Percentiles rank a stretch among this genome's conserved stretches.
phyloP scores from a whole-genome alignment of 2,888 invertebrate species.

The Hanleya hanleyi region DNA sequence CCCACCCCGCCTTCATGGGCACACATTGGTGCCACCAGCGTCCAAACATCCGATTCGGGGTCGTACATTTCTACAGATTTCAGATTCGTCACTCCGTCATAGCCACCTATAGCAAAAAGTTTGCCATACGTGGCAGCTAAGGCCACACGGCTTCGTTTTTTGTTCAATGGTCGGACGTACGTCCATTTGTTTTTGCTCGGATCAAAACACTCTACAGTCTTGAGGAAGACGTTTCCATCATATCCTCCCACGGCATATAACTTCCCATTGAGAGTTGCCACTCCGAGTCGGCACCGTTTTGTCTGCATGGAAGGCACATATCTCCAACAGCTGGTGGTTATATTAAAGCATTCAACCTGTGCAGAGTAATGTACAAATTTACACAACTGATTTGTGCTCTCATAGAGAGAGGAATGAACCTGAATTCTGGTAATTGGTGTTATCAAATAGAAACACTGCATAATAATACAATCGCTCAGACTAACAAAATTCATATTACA shows the following conservation, averaged over 20 bases:
- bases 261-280: slow-evolving; percentile 86
- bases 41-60: slow-evolving; percentile 82
- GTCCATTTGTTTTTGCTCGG: slow-evolving; percentile 85
- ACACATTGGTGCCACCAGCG: slow-evolving; percentile 84
- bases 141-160: slow-evolving; percentile 86
- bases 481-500: too few relatives aligned
- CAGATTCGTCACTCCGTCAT: slow-evolving; percentile 87
- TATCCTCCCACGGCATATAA: slow-evolving; percentile 83
- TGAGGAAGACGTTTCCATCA: slow-evolving; percentile 87
- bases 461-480: too few relatives aligned
- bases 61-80: slow-evolving; percentile 90
- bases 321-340: slow-evolving; percentile 82
- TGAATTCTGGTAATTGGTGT: too few relatives aligned
- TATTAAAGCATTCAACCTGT: slow-evolving; percentile 85
- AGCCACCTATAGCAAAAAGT: slow-evolving; percentile 80
- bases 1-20: slow-evolving; percentile 93
- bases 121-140: slow-evolving; percentile 88
- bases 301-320: slow-evolving; percentile 86
- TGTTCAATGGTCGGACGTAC: slow-evolving; percentile 85
- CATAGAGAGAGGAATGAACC: too few relatives aligned
- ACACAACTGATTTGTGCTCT: too few relatives aligned
- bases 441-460: too few relatives aligned
- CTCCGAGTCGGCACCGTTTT: slow-evolving; percentile 87
- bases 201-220: slow-evolving; percentile 87
- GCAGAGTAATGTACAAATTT: slow-evolving; percentile 34